Base-by-base conservation (phyloP, 1,140 invertebrate species). In the Heterodera carotae region DNA sequence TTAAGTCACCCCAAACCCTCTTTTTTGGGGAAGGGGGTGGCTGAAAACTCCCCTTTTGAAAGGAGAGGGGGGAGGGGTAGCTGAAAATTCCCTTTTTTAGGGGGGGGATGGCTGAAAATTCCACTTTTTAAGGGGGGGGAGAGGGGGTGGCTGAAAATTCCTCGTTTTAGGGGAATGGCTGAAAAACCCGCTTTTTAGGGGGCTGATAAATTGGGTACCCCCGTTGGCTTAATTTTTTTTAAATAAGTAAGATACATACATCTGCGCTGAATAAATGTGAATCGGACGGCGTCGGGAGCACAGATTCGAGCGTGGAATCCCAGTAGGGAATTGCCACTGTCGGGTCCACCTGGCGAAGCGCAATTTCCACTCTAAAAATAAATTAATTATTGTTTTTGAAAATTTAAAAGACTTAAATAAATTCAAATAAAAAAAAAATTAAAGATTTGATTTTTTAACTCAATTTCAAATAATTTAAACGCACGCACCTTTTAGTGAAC, bases 281-380 rank as follows among this genome's bases (percentile, higher is more conserved):
- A 48, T 69, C 60, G 33, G 25, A 2, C n/a, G 76, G 76, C 2
- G 68, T 75, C 8, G 76, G 76, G 2, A 77, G 66, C 22, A 12
- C 74, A 0, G 31, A 22, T 31, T 78, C 75, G 2, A 78, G 33
- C 6, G 76, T 68, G 22, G 79, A 80, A 36, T 80, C 80, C 80
- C 80, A 81, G 62, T 85, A 83, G 8, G 82, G 82, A 29, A 83
- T 59, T 10, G 82, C 69, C 7, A 83, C 34, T 5, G 69, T 71
- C 34, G 82, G 82, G 56, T 83, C 82, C 48, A 84, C 73, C 33
- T 72, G 39, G 43, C 82, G 83, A 6, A 83, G 34, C n/a, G 82
- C 82, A 34, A 83, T 70, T 67, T 83, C 82, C 15, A 72, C 70
- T 71, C 85, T 81, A 33, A 33, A 81, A n/a, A 25, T 67, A 43